These are phyloP conservation scores for Hormiphora californensis DNA, from an alignment of 37 sponge, comb jelly and placozoan genomes.

Conservation along the genomic window DNA sequence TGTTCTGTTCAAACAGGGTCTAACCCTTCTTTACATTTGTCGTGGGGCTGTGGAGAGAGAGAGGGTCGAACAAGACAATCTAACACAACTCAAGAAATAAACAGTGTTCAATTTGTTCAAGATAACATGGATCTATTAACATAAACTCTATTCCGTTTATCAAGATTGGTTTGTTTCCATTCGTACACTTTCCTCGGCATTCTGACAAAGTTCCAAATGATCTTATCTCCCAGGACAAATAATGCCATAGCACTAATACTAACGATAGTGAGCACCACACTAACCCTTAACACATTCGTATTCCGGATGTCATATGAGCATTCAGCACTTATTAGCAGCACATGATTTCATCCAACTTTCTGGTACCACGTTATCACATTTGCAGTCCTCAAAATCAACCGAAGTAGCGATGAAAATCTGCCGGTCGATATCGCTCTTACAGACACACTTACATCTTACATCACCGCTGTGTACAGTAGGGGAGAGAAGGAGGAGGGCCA, in stretches of 20 bases:
- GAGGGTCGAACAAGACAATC: too few relatives aligned
- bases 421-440: background rate
- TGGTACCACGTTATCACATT: conserved; percentile 27
- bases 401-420: conserved; percentile 13
- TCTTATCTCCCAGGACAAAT: background rate
- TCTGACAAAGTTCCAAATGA: conserved; percentile 7
- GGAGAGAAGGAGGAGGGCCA: too few relatives aligned
- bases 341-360: conserved; percentile 28
- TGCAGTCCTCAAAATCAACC: conserved; percentile 40
- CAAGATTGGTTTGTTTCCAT: conserved; percentile 45
- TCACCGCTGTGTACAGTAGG: too few relatives aligned
- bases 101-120: too few relatives aligned
- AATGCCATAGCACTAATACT: background rate
- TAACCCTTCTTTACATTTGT: too few relatives aligned
- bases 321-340: background rate
- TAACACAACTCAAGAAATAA: too few relatives aligned
- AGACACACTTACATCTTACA: conserved; percentile 50
- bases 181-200: conserved; percentile 54
- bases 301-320: conserved; percentile 47
- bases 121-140: conserved; percentile 40
- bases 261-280: conserved; percentile 8
- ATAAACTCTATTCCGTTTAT: conserved; percentile 51
- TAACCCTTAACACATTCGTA: conserved; percentile 3
- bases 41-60: too few relatives aligned
- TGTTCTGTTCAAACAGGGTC: too few relatives aligned